A percentile compares a stretch with the other conserved stretches of the same genome.
These are phyloP conservation scores for Diorhabda elongata DNA, from an alignment of 1,140 invertebrate genomes.

Conservation along the genomic window DNA sequence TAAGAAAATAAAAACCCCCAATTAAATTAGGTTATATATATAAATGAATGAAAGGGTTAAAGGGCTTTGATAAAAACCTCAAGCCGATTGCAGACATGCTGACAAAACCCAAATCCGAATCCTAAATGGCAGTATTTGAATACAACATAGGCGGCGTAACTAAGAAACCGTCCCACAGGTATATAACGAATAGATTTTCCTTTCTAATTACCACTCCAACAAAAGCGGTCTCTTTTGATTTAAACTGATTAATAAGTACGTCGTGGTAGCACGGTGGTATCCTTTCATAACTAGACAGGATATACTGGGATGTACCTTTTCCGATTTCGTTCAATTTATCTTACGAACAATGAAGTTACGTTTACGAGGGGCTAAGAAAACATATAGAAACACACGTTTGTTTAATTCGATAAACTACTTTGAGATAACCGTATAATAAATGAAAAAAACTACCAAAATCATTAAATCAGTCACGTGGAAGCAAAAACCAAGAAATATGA, in stretches of 20 bases:
- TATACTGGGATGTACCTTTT: neutral
- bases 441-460: too few relatives aligned
- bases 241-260: neutral
- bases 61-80: constrained; percentile 13
- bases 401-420: too few relatives aligned
- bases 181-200: constrained; percentile 9
- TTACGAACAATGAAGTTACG: too few relatives aligned
- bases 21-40: constrained; percentile 5
- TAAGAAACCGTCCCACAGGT: constrained; percentile 14
- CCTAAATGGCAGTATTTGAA: constrained; percentile 15
- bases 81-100: constrained; percentile 13
- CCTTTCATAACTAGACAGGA: constrained; percentile 5
- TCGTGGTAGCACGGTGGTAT: constrained; percentile 4
- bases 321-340: too few relatives aligned
- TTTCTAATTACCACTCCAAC: constrained; percentile 12
- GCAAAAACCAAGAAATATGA: too few relatives aligned
- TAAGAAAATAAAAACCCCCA: constrained; percentile 6
- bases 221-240: constrained; percentile 14
- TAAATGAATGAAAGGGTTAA: constrained; percentile 10
- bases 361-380: too few relatives aligned
- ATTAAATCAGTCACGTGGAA: too few relatives aligned
- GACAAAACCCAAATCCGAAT: constrained; percentile 3
- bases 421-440: too few relatives aligned
- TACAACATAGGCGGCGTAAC: constrained; percentile 11
- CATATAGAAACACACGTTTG: too few relatives aligned